phyloP scores from a whole-genome alignment of 2,113 vertebrate genomes.

The Pluvianellus socialis region DNA sequence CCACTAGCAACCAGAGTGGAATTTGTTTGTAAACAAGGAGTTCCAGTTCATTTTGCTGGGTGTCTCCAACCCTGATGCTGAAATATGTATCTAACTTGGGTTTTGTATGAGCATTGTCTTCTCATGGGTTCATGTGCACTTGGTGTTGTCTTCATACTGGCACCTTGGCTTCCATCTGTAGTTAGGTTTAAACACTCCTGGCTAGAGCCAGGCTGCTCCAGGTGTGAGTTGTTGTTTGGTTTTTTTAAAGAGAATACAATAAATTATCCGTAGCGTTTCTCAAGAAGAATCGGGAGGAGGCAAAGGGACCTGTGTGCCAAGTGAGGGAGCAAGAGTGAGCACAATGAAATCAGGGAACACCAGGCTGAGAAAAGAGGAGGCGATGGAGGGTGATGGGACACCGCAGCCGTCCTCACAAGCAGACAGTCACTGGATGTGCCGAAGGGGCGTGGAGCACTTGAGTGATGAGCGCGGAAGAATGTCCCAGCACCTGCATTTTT shows the following conservation, averaged over 20 bases:
- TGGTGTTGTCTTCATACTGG: neutral
- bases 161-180: neutral
- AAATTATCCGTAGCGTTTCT: neutral
- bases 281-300: neutral
- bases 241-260: neutral
- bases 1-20: neutral
- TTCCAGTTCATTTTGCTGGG: neutral
- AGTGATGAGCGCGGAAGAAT: neutral
- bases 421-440: neutral
- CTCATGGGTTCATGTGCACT: neutral
- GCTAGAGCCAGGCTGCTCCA: neutral
- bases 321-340: neutral
- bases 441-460: neutral
- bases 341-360: neutral
- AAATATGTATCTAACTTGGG: neutral
- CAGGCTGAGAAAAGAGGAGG: neutral
- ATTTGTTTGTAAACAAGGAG: neutral
- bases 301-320: neutral
- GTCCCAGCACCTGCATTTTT: slow-evolving; percentile 28
- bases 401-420: neutral
- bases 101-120: neutral
- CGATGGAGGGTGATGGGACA: neutral
- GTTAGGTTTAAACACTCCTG: neutral
- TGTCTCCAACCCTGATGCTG: neutral
- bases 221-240: neutral